Conservation (phyloP, 2,797 vertebrate genomes). For the Helostoma temminkii region DNA sequence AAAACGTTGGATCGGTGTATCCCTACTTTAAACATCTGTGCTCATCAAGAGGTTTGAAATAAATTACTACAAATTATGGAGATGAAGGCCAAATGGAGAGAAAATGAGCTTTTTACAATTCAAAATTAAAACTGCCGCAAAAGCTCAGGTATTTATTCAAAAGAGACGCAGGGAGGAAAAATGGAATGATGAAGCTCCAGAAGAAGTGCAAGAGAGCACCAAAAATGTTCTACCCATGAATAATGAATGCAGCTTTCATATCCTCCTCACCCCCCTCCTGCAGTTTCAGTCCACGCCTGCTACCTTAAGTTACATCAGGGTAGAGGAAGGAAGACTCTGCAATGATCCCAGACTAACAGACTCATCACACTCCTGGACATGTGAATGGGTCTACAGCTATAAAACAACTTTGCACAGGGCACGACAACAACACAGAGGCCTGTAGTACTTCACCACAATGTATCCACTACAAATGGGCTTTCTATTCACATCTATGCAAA, state of each 20-base stretch:
- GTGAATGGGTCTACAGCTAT: conserved; percentile 4
- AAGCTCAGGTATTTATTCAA: conserved; percentile 22
- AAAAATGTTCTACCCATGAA: conserved; percentile 55
- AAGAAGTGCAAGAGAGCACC: conserved; percentile 20
- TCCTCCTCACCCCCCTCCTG: conserved; percentile 15
- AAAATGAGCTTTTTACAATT: conserved; percentile 28
- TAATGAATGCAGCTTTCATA: conserved; percentile 63
- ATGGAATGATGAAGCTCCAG: conserved; percentile 35
- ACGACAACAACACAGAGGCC: neutral
- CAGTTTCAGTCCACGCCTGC: conserved; percentile 12
- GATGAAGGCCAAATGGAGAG: conserved; percentile 20
- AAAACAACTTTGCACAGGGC: neutral
- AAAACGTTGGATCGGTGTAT: too few species aligned
- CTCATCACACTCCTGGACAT: conserved; percentile 17
- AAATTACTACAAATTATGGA: conserved; percentile 1
- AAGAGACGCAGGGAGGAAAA: conserved; percentile 8
- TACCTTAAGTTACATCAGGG: conserved; percentile 11
- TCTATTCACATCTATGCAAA: neutral
- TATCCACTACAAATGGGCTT: neutral
- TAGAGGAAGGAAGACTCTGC: conserved; percentile 2
- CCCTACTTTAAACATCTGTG: neutral
- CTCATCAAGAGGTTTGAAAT: neutral
- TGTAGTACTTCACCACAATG: neutral
- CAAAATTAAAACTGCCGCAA: conserved; percentile 10
- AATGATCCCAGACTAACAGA: conserved; percentile 1